Evolutionary conservation across 2,113 vertebrate genomes (phyloP).

Genomic region (Chaenogobius annularis): DNA sequence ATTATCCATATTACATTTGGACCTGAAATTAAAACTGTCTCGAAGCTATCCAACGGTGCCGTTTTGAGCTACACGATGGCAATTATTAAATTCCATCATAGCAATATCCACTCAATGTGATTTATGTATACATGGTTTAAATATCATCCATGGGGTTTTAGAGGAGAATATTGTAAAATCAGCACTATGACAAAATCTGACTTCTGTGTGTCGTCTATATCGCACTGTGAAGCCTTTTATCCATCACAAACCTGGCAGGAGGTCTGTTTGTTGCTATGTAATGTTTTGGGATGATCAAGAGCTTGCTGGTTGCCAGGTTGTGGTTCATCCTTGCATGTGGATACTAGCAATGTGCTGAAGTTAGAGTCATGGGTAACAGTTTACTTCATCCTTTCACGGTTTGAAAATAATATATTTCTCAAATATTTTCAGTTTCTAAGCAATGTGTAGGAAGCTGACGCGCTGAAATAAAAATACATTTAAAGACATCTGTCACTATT

Average conservation of each 20-base stretch:
- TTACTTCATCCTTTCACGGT: too few species aligned
- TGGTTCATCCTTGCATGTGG: too few species aligned
- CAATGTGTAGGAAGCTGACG: background rate
- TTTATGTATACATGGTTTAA: constrained; percentile 15
- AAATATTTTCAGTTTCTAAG: background rate
- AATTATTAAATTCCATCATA: constrained; percentile 28
- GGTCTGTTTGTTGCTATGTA: too few species aligned
- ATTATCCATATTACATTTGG: constrained; percentile 50
- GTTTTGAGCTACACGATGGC: constrained; percentile 5
- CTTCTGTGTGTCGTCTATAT: background rate
- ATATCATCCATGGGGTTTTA: constrained; percentile 15
- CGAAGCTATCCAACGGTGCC: constrained; percentile 8
- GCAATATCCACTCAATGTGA: constrained; percentile 22
- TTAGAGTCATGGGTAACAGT: background rate
- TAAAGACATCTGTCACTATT: too few species aligned
- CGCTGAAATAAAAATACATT: too few species aligned
- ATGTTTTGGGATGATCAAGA: too few species aligned
- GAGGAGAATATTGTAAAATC: background rate
- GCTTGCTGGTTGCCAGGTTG: too few species aligned
- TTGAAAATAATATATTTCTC: too few species aligned
- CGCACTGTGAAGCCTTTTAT: background rate
- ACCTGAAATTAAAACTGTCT: constrained; percentile 47
- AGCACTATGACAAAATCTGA: background rate
- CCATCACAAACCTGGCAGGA: background rate
- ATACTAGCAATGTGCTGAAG: background rate